Conservation (phyloP, 2,113 vertebrate species). For the Silurus asotus region DNA sequence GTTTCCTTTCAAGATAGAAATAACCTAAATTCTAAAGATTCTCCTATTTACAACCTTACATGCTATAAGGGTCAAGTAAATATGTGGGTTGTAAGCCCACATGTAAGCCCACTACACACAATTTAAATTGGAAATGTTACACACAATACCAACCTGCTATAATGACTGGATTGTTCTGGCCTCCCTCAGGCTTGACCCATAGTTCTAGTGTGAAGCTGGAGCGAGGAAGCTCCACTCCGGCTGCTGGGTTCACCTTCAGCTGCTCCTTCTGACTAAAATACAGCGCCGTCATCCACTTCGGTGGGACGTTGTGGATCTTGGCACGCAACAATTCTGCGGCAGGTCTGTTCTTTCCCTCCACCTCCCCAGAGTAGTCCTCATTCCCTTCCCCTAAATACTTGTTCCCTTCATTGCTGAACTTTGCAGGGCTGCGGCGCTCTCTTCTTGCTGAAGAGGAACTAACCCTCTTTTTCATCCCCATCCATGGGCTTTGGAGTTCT, state of each 20-base stretch:
- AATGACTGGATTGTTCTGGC: conserved; percentile 87
- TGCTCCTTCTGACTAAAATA: conserved; percentile 84
- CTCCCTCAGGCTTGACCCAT: conserved; percentile 91
- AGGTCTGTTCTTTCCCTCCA: conserved; percentile 49
- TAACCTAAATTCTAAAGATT: neutral
- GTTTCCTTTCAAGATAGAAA: neutral
- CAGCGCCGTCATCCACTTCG: conserved; percentile 73
- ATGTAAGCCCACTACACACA: neutral
- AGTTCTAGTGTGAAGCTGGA: conserved; percentile 85
- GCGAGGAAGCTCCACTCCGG: conserved; percentile 75
- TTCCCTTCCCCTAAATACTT: conserved; percentile 49
- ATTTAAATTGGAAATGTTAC: neutral
- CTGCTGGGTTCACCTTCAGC: conserved; percentile 75
- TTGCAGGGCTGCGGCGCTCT: conserved; percentile 56
- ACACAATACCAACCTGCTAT: conserved; percentile 83
- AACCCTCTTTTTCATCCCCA: neutral
- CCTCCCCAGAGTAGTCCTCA: conserved; percentile 65
- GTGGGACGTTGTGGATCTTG: conserved; percentile 57
- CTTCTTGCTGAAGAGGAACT: conserved; percentile 46
- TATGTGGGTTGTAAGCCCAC: neutral
- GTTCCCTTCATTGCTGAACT: conserved; percentile 1
- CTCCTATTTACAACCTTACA: neutral
- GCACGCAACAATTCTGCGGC: conserved; percentile 56
- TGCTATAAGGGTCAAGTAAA: neutral
- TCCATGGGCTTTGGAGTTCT: conserved; percentile 6